These are phyloP conservation scores for Oscheius sp. DNA, from an alignment of 2,888 invertebrate genomes.

Conservation along the genomic window DNA sequence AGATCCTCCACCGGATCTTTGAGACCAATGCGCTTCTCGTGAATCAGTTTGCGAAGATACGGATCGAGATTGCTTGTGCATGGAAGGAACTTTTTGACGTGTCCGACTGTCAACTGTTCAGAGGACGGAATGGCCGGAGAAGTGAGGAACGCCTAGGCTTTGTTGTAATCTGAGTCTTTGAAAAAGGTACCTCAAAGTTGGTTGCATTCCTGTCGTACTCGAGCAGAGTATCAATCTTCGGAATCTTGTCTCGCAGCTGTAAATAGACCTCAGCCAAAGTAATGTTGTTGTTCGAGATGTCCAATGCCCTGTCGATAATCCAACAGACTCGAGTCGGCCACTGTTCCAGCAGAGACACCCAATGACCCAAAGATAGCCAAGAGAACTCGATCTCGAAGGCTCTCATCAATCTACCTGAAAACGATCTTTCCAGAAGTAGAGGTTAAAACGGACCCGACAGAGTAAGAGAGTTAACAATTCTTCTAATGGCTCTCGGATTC, in stretches of 20 bases:
- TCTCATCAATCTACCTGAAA: slow-evolving; percentile 88
- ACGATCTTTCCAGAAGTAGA: not conserved
- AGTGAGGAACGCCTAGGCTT: slow-evolving; percentile 49
- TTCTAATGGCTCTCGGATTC: slow-evolving; percentile 91
- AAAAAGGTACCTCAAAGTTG: slow-evolving; percentile 55
- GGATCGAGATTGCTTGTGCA: slow-evolving; percentile 99
- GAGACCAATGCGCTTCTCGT: slow-evolving; percentile 75
- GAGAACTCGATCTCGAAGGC: slow-evolving; percentile 99
- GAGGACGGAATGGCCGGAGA: slow-evolving; percentile 54
- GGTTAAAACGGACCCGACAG: slow-evolving; percentile 52
- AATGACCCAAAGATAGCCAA: slow-evolving; percentile 88
- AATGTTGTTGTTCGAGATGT: slow-evolving; percentile 82
- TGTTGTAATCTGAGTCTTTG: not conserved
- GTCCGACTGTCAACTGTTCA: slow-evolving; percentile 75
- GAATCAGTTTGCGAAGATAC: slow-evolving; percentile 93
- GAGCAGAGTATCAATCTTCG: slow-evolving; percentile 57
- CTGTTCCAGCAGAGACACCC: slow-evolving; percentile 88
- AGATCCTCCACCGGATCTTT: slow-evolving; percentile 33
- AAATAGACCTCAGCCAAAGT: slow-evolving; percentile 81
- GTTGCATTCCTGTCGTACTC: slow-evolving; percentile 66
- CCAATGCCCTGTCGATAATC: slow-evolving; percentile 85
- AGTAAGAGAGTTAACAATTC: slow-evolving; percentile 71
- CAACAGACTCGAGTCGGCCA: slow-evolving; percentile 98
- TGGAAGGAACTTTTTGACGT: slow-evolving; percentile 90
- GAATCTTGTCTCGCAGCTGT: slow-evolving; percentile 79